Conservation (phyloP, 2,888 invertebrate genomes). For the Papilio gigon region DNA sequence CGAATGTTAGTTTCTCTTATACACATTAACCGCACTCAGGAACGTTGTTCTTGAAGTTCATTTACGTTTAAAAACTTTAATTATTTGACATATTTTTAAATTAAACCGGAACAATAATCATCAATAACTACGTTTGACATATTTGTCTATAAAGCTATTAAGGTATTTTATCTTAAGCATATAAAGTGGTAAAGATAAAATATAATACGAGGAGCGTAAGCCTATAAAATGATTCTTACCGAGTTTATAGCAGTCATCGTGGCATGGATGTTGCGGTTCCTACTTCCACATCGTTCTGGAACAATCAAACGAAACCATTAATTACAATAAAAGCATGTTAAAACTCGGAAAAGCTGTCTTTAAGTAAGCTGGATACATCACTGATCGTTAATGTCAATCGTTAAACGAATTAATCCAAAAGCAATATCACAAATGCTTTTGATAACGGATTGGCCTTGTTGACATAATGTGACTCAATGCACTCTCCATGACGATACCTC, state of each 20-base stretch:
- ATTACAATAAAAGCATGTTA: conserved; percentile 33
- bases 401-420: conserved; percentile 71
- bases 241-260: conserved; percentile 86
- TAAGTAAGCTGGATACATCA: conserved; percentile 47
- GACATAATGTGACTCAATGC: conserved; percentile 76
- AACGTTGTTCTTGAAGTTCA: background rate
- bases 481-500: conserved; percentile 57
- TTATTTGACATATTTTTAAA: no score
- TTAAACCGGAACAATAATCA: no score
- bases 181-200: no score
- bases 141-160: no score
- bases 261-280: conserved; percentile 56
- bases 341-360: conserved; percentile 45
- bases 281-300: conserved; percentile 66
- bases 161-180: no score
- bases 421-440: conserved; percentile 69
- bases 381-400: conserved; percentile 57
- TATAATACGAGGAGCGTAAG: no score
- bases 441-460: conserved; percentile 69
- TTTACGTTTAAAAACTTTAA: no score
- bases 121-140: background rate
- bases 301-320: conserved; percentile 55
- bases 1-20: background rate
- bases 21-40: background rate
- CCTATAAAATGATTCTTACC: conserved; percentile 69